Percentiles rank a stretch among this genome's conserved stretches.
Evolutionary conservation across 2,888 invertebrate species (phyloP).

Genomic region (Erebia epiphron): DNA sequence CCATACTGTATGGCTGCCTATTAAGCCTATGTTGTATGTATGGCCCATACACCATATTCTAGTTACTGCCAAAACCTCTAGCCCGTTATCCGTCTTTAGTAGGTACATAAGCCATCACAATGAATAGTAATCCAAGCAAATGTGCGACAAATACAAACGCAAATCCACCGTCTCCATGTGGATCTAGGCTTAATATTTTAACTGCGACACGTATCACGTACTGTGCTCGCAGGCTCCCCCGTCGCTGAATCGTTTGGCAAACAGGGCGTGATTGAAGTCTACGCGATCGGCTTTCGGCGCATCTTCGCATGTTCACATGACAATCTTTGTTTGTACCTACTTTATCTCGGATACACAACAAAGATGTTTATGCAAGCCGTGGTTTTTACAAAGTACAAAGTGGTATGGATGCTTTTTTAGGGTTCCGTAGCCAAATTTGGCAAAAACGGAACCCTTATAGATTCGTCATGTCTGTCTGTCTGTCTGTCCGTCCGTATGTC

Average conservation of each 20-base stretch:
- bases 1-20: too few relatives aligned
- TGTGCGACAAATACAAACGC: conserved; percentile 5
- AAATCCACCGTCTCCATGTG: conserved; percentile 20
- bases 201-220: conserved; percentile 45
- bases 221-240: conserved; percentile 34
- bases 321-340: conserved; percentile 18
- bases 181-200: conserved; percentile 49
- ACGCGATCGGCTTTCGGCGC: conserved; percentile 46
- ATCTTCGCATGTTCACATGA: conserved; percentile 32
- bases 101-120: not conserved
- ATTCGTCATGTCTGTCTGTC: too few relatives aligned
- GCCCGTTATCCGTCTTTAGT: not conserved
- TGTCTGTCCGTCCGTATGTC: too few relatives aligned
- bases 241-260: conserved; percentile 52
- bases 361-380: too few relatives aligned
- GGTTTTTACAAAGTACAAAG: too few relatives aligned
- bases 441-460: too few relatives aligned
- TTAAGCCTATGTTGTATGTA: too few relatives aligned
- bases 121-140: not conserved
- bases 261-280: conserved; percentile 60
- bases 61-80: not conserved
- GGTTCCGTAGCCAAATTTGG: too few relatives aligned
- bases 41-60: too few relatives aligned
- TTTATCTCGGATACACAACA: conserved; percentile 17
- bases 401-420: too few relatives aligned